Evolutionary conservation across 2,888 invertebrate species (phyloP).

Genomic region (Ernsta delagoae): DNA sequence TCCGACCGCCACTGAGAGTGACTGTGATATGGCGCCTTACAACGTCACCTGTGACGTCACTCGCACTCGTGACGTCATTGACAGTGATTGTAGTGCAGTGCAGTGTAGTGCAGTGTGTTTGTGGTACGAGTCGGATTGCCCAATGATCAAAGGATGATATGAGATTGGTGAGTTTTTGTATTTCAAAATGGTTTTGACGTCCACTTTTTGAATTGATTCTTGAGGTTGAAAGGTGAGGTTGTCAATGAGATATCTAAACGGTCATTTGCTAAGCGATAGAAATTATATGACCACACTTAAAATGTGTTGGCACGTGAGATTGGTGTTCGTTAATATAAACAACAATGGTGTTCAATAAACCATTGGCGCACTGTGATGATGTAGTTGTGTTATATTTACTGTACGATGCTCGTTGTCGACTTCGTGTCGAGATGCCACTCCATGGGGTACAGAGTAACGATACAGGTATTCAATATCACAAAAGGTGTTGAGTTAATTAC

Average conservation of each 20-base stretch:
- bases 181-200: background rate
- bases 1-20: constrained; percentile 13
- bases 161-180: background rate
- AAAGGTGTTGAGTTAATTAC: background rate
- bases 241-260: background rate
- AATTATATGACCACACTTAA: background rate
- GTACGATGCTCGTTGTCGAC: background rate
- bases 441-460: constrained; percentile 25
- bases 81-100: no score
- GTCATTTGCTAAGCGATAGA: constrained; percentile 9
- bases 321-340: constrained; percentile 29
- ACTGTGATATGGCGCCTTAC: background rate
- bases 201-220: background rate
- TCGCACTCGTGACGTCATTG: no score
- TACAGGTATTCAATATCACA: constrained; percentile 24
- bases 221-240: background rate
- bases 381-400: constrained; percentile 27
- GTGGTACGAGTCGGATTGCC: background rate
- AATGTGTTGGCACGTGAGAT: constrained; percentile 26
- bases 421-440: background rate
- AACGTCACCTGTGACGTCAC: no score
- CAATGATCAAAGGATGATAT: background rate
- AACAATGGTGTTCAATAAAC: constrained; percentile 25
- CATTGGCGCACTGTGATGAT: constrained; percentile 29
- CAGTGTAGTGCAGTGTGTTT: background rate